These are phyloP conservation scores for Simalia tracyae DNA, from an alignment of 2,797 vertebrate species.

Conservation along the genomic window DNA sequence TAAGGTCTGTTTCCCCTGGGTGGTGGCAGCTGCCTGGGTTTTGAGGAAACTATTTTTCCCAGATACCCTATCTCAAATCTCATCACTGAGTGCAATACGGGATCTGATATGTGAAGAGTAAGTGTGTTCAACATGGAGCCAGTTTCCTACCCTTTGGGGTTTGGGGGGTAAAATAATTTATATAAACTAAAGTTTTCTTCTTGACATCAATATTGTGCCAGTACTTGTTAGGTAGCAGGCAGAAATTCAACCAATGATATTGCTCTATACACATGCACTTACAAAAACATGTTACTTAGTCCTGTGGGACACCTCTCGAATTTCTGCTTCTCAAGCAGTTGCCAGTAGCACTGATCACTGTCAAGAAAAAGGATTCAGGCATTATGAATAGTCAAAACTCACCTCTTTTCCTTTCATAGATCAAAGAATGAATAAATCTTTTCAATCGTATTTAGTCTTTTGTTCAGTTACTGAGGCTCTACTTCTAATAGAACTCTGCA, in stretches of 20 bases:
- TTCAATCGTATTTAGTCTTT: not conserved
- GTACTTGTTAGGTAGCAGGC: not conserved
- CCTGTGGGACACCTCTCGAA: not conserved
- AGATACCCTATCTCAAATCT: not conserved
- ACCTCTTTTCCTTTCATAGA: not conserved
- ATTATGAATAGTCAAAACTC: not conserved
- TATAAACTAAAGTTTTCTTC: not conserved
- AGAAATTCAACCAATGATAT: not conserved
- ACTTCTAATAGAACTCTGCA: not conserved
- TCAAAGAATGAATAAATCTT: not conserved
- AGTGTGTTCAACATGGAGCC: not conserved
- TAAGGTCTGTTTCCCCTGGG: slow-evolving; percentile 2
- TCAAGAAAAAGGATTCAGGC: not conserved
- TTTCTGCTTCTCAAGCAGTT: not conserved
- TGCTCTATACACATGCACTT: not conserved
- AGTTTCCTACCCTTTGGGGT: not conserved
- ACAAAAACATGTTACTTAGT: not conserved
- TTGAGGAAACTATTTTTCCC: not conserved
- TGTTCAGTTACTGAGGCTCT: not conserved
- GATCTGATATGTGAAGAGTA: not conserved
- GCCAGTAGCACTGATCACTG: too few relatives aligned
- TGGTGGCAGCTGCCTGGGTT: not conserved
- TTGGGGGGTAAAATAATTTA: not conserved
- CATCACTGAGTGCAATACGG: not conserved
- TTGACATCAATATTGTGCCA: not conserved